Percentiles rank a stretch among this genome's conserved stretches.
Conservation (phyloP, 1,140 invertebrate species). For the Ericerus pela region DNA sequence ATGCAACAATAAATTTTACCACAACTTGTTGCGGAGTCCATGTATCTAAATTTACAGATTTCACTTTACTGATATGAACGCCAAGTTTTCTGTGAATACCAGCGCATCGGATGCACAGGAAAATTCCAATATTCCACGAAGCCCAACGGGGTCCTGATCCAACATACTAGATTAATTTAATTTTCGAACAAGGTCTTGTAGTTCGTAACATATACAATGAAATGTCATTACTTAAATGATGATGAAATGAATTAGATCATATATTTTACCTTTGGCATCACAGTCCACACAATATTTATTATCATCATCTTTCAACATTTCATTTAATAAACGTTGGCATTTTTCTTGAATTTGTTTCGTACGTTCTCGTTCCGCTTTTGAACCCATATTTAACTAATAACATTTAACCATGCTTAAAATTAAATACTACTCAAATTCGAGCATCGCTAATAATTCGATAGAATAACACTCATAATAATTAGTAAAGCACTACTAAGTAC, state of each 20-base stretch:
- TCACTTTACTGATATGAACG: conserved; percentile 95
- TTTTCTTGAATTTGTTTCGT: conserved; percentile 83
- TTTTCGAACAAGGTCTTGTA: no score
- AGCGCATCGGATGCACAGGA: conserved; percentile 93
- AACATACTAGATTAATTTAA: no score
- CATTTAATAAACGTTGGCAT: conserved; percentile 69
- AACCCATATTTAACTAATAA: no score
- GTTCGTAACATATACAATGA: no score
- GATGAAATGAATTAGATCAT: no score
- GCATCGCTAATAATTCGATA: no score
- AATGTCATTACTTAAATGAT: no score
- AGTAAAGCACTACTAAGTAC: no score
- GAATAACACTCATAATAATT: no score
- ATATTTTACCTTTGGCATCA: conserved; percentile 96
- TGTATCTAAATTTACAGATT: conserved; percentile 91
- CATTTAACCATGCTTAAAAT: no score
- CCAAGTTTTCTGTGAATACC: conserved; percentile 95
- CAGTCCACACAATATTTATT: conserved; percentile 99
- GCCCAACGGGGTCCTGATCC: conserved; percentile 87
- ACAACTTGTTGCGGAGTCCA: conserved; percentile 98
- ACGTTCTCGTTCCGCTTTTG: conserved; percentile 77
- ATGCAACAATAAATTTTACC: conserved; percentile 31
- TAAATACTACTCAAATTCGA: no score
- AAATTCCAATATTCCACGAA: conserved; percentile 96
- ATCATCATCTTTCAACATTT: conserved; percentile 90